phyloP scores from a whole-genome alignment of 1,140 invertebrate species.

The Caenorhabditis latens region DNA sequence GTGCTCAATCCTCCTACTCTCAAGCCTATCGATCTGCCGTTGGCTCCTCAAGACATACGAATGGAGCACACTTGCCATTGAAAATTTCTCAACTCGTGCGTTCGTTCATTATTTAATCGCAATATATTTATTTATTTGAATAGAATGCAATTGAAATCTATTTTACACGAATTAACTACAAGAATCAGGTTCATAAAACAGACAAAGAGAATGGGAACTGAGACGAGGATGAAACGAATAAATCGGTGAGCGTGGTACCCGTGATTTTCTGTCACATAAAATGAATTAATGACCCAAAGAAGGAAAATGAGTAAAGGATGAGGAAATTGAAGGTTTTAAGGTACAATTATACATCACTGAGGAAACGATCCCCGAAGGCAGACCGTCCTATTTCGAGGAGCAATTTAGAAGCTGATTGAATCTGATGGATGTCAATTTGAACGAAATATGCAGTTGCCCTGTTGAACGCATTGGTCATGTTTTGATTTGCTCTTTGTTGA shows the following conservation, averaged over 20 bases:
- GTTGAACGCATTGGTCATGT: constrained; percentile 56
- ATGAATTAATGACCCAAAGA: background rate
- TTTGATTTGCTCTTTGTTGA: constrained; percentile 48
- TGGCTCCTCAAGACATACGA: constrained; percentile 29
- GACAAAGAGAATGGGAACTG: background rate
- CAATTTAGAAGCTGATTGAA: constrained; percentile 44
- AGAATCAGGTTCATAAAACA: constrained; percentile 11
- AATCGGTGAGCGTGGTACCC: constrained; percentile 18
- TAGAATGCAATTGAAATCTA: background rate
- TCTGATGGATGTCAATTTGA: constrained; percentile 59
- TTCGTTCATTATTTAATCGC: background rate
- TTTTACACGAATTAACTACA: constrained; percentile 7
- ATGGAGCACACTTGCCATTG: constrained; percentile 46
- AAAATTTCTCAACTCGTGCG: background rate
- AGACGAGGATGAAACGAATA: background rate
- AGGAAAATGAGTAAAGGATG: constrained; percentile 35
- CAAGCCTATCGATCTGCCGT: constrained; percentile 47
- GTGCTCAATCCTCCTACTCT: constrained; percentile 25
- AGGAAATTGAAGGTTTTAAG: background rate
- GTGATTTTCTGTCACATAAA: constrained; percentile 40
- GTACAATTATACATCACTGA: constrained; percentile 58
- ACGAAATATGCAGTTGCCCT: constrained; percentile 57
- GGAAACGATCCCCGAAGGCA: constrained; percentile 53
- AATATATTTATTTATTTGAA: background rate
- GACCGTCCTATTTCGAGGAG: constrained; percentile 29